phyloP scores from a whole-genome alignment of 2,888 invertebrate species.

The Opisthograptis luteolata region DNA sequence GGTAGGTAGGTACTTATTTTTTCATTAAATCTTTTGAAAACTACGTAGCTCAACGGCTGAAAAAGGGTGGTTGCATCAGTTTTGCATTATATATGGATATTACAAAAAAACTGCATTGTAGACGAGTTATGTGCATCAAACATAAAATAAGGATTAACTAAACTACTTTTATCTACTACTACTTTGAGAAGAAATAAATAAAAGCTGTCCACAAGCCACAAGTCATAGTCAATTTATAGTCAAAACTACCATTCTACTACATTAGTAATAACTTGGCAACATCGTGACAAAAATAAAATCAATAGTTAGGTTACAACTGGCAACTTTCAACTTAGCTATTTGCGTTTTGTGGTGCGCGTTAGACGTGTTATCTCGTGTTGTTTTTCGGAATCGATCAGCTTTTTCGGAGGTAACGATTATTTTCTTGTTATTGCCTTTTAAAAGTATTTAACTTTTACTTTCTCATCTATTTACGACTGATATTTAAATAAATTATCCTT shows the following conservation, averaged over 20 bases:
- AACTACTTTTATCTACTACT: too few relatives aligned
- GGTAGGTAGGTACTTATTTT: too few relatives aligned
- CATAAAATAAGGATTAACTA: too few relatives aligned
- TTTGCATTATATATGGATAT: too few relatives aligned
- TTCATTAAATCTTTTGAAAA: too few relatives aligned
- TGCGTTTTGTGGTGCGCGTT: slow-evolving; percentile 29
- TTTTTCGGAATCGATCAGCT: slow-evolving; percentile 4
- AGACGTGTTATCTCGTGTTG: slow-evolving; percentile 30
- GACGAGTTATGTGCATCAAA: too few relatives aligned
- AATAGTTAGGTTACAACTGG: slow-evolving; percentile 23
- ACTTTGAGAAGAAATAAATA: too few relatives aligned
- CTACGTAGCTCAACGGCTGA: too few relatives aligned
- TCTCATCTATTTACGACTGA: background rate
- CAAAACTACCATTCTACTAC: slow-evolving; percentile 13
- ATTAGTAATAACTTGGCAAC: slow-evolving; percentile 10
- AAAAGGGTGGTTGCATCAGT: too few relatives aligned
- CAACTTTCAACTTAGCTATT: slow-evolving; percentile 47
- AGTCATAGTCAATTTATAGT: background rate
- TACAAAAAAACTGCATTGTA: too few relatives aligned
- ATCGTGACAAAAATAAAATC: slow-evolving; percentile 12
- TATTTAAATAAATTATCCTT: background rate
- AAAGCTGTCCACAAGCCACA: too few relatives aligned
- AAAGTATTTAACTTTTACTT: slow-evolving; percentile 1
- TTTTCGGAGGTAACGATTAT: slow-evolving; percentile 23
- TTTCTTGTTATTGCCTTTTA: background rate